phyloP scores from a whole-genome alignment of 2,797 vertebrate genomes.

The Hydrocynus forskahlii region DNA sequence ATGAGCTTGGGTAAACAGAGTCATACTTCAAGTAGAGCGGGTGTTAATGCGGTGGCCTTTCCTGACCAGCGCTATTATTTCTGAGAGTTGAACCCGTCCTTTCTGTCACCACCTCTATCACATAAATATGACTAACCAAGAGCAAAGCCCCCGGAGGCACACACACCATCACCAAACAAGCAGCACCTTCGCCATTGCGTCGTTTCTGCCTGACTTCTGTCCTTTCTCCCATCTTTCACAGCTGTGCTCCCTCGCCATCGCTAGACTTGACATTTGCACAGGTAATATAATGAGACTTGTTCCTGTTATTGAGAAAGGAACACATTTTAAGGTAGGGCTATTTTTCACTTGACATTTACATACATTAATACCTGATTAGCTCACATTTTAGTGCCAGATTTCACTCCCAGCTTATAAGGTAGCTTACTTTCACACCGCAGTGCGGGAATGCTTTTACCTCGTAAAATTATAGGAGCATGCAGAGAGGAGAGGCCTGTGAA shows the following conservation, averaged over 20 bases:
- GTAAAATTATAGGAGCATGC: constrained; percentile 40
- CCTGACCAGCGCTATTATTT: constrained; percentile 28
- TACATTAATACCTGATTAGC: constrained; percentile 64
- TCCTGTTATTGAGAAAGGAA: constrained; percentile 66
- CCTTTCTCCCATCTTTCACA: constrained; percentile 49
- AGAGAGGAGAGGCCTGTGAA: constrained; percentile 14
- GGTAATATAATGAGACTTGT: constrained; percentile 73
- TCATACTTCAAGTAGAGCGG: constrained; percentile 35
- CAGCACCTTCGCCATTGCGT: constrained; percentile 32
- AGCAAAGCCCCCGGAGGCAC: constrained; percentile 32
- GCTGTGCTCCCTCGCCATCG: constrained; percentile 62
- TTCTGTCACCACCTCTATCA: constrained; percentile 35
- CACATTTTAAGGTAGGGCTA: constrained; percentile 61
- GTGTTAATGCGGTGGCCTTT: constrained; percentile 24
- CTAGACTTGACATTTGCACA: constrained; percentile 73
- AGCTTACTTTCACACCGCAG: constrained; percentile 47
- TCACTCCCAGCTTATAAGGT: constrained; percentile 55
- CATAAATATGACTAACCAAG: constrained; percentile 42
- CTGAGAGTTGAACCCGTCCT: constrained; percentile 13
- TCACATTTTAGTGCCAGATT: constrained; percentile 55
- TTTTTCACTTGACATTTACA: constrained; percentile 70
- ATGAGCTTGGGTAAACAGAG: constrained; percentile 29
- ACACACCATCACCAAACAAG: constrained; percentile 42
- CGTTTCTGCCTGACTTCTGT: constrained; percentile 56
- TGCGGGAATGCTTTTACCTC: constrained; percentile 40